Base-by-base conservation (phyloP, 2,888 invertebrate genomes). In the Dasypogon diadema region DNA sequence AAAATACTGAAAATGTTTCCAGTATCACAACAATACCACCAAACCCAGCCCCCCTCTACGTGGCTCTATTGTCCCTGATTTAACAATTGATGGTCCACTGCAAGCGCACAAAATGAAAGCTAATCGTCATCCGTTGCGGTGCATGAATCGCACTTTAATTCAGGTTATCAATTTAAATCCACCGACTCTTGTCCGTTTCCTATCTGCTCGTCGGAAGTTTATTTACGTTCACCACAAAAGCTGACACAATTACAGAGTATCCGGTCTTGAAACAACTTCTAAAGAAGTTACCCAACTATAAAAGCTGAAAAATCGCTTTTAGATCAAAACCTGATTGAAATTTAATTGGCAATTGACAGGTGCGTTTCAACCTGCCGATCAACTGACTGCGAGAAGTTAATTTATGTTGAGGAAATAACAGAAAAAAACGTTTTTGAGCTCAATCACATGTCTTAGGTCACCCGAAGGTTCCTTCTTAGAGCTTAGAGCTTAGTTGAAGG, bases 331-430 rank as follows among this genome's bases (percentile, higher is more conserved):
- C 16, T 60, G 60, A 60, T 60, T 60, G 60, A 60, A 37, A 34
- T 60, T 60, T 60, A 60, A 60, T 60, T 60, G 37, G 34, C 21
- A 18, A 60, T 60, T 60, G 60, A 60, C 60, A 60, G 60, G 16
- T 30, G 16, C 12, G 18, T 37, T 60, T 37, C 37, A 60, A 37
- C 18, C 60, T 60, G 37, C 14, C 60, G 34, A 37, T 16, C 60
- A 12, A 60, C 42, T 34, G 34, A 60, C 42, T 34, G 34, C 18
- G 37, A 4, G 21, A 60, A 60, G 21, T 60, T 26, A 60, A 37
- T 60, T 34, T 60, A 37, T 30, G 21, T 21, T 37, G 42, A 60
- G 34, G 37, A 60, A 42, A 42, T 42, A 42, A 3, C 8, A 12
- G 12, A 42, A 42, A 42, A 60, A 60, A 37, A 4, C 37, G 37